Conservation (phyloP, 2,797 vertebrate species). For the Margarornis squamiger region DNA sequence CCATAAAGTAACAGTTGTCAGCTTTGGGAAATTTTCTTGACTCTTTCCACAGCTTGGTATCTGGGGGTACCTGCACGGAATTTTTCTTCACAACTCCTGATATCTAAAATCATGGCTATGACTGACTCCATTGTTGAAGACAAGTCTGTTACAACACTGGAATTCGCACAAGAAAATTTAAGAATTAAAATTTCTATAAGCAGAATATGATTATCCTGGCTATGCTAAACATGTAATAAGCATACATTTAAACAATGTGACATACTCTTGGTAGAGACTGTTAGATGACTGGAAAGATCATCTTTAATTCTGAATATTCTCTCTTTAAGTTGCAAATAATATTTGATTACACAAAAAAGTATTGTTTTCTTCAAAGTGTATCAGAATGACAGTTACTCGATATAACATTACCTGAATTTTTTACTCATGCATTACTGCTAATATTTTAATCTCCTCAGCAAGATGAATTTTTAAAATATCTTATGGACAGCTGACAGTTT, state of each 20-base stretch:
- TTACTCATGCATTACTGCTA: not conserved
- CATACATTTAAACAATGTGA: not conserved
- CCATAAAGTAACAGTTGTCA: not conserved
- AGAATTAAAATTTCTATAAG: not conserved
- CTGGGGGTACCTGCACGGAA: not conserved
- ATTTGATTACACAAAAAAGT: not conserved
- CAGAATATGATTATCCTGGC: not conserved
- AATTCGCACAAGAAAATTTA: not conserved
- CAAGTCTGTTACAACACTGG: not conserved
- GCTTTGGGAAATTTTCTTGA: not conserved
- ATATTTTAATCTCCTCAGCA: not conserved
- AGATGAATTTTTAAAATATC: not conserved
- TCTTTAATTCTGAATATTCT: not conserved
- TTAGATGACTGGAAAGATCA: not conserved
- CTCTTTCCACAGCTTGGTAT: not conserved
- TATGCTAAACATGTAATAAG: not conserved
- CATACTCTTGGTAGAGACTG: not conserved
- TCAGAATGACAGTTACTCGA: not conserved
- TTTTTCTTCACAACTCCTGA: not conserved
- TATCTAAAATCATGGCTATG: not conserved
- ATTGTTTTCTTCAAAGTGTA: not conserved
- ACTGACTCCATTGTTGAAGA: not conserved
- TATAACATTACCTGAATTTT: not conserved
- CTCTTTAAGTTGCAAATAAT: not conserved
- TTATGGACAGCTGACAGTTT: not conserved